Base-by-base conservation (phyloP, 2,113 vertebrate species). In the Gymnorhina tibicen region DNA sequence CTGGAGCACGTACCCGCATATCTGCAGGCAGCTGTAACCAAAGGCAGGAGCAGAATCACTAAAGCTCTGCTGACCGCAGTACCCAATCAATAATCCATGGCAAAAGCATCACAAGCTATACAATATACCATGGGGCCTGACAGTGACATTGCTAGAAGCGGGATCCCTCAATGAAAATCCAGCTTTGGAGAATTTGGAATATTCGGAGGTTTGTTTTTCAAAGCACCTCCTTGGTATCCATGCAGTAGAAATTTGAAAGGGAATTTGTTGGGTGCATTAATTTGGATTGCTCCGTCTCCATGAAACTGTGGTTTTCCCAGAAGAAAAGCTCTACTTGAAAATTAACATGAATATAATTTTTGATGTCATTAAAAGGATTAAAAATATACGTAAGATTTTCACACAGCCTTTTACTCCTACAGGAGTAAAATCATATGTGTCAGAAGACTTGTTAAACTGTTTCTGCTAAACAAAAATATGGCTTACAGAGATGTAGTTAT, bases 41-140 rank as follows among this genome's bases (percentile, higher is more conserved):
- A 82, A 96, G 92, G 92, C 95, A 93, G 89, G 44, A 87, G 77
- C 76, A 84, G 76, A 85, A 94, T 95, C 79, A 77, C 28, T 23
- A 47, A 50, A 46, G 69, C 69, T 96, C 91, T 84, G 91, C 94
- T 78, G 69, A 67, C 85, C 3, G 1, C 7, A 11, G 52, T 69
- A 32, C 46, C 39, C 72, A 82, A 39, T 91, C 92, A 80, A 33
- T 73, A 95, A 94, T 59, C 80, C 52, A n/a, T 21, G 56, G 72
- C 35, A 84, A 88, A 78, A 8, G 13, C 37, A 14, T 80, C 74
- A 67, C 35, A 42, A 88, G 39, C 74, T 85, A 20, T 12, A 21
- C 11, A 47, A 27, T 39, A n/a, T 5, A 49, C 50, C 33, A 19
- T 10, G 11, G 26, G 35, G 46, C 35, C 27, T 95, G 95, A 83